Evolutionary conservation across 1,140 invertebrate species (phyloP).

Genomic region (Eurosta solidaginis): DNA sequence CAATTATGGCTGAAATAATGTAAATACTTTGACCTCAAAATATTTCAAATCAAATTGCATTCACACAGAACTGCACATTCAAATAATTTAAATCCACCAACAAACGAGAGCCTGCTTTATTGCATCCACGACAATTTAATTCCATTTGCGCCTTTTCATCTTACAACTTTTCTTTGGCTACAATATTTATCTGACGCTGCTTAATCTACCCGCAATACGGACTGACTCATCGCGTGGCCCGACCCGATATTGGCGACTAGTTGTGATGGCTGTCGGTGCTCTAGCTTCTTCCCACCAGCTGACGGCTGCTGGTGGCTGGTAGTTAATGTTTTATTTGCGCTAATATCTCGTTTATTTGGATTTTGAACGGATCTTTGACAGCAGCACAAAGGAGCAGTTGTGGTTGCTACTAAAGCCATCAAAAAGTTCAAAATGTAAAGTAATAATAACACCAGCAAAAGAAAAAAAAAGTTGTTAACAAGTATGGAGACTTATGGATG

Average conservation of each 20-base stretch:
- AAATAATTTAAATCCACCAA: neutral
- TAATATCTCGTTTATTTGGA: neutral
- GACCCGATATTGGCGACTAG: neutral
- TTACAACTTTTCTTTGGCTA: neutral
- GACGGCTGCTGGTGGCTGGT: neutral
- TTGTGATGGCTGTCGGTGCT: too few relatives aligned
- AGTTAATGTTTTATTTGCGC: neutral
- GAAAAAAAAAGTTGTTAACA: neutral
- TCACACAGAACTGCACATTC: neutral
- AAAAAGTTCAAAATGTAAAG: constrained; percentile 18
- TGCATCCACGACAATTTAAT: constrained; percentile 23
- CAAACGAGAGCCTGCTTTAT: neutral
- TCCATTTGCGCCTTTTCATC: constrained; percentile 23
- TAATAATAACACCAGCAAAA: too few relatives aligned
- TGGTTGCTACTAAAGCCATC: neutral
- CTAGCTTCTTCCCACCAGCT: neutral
- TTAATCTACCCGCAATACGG: constrained; percentile 4
- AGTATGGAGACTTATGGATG: constrained; percentile 6
- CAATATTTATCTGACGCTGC: neutral
- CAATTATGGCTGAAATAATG: neutral
- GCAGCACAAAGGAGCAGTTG: neutral
- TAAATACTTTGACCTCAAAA: constrained; percentile 23
- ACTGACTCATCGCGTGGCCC: neutral
- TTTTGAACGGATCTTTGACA: constrained; percentile 6
- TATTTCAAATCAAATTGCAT: neutral